Evolutionary conservation across 2,888 invertebrate genomes (phyloP).

Genomic region (Watsonalla binaria): DNA sequence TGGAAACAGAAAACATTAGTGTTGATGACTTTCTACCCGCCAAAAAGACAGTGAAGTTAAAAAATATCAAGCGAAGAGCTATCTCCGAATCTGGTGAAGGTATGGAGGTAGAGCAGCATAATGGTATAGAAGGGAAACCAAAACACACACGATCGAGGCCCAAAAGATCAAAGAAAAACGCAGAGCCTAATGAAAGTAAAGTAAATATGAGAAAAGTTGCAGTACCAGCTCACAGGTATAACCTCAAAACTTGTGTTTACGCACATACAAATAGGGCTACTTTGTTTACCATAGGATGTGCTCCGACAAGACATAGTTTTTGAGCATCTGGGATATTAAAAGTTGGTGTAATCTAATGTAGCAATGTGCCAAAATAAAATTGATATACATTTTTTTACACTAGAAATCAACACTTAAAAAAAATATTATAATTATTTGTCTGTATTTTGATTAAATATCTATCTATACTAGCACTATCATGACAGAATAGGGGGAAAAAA

Average conservation of each 20-base stretch:
- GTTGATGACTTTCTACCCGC: constrained; percentile 73
- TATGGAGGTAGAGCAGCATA: constrained; percentile 84
- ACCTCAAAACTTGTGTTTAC: constrained; percentile 28
- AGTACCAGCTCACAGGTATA: constrained; percentile 92
- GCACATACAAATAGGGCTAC: not conserved
- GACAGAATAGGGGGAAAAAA: too few relatives aligned
- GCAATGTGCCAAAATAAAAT: too few relatives aligned
- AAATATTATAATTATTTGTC: too few relatives aligned
- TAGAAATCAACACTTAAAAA: too few relatives aligned
- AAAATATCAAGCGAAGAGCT: constrained; percentile 74
- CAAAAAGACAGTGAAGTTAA: constrained; percentile 64
- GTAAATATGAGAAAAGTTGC: constrained; percentile 84
- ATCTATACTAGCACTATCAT: too few relatives aligned
- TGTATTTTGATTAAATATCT: too few relatives aligned
- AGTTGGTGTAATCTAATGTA: too few relatives aligned
- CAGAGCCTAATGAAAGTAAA: constrained; percentile 75
- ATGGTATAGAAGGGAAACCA: constrained; percentile 75
- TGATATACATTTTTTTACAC: too few relatives aligned
- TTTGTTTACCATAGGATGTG: too few relatives aligned
- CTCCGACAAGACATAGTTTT: too few relatives aligned
- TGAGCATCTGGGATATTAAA: too few relatives aligned
- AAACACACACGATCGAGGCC: constrained; percentile 59
- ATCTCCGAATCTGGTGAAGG: constrained; percentile 69
- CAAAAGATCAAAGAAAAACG: constrained; percentile 57
- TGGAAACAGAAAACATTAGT: constrained; percentile 74